phyloP scores from a whole-genome alignment of 2,797 vertebrate genomes.

The Muscicapa comitata region DNA sequence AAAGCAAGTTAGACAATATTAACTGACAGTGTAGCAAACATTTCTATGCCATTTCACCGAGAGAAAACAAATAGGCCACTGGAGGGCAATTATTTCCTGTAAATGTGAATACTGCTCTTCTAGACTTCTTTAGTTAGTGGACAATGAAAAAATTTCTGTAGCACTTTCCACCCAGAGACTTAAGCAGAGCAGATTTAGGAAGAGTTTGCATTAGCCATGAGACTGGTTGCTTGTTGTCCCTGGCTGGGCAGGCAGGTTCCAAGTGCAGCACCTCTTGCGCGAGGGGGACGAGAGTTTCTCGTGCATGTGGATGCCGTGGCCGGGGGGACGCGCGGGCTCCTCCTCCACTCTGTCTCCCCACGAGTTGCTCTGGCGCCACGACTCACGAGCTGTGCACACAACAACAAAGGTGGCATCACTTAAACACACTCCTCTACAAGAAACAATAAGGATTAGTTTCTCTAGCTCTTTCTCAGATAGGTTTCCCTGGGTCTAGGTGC shows the following conservation, averaged over 20 bases:
- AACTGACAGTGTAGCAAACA: neutral
- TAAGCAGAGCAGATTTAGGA: neutral
- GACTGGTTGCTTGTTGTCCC: neutral
- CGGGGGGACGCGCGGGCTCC: constrained; percentile 92
- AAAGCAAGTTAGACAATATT: neutral
- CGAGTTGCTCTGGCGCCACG: constrained; percentile 94
- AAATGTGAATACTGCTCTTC: neutral
- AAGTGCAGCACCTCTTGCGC: constrained; percentile 86
- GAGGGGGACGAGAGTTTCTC: constrained; percentile 97
- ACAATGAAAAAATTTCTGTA: neutral
- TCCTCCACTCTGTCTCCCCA: constrained; percentile 99
- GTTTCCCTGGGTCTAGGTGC: neutral
- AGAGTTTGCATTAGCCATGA: neutral
- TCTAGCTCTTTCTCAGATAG: neutral
- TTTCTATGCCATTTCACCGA: neutral
- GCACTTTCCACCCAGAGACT: neutral
- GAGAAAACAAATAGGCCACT: neutral
- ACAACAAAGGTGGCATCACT: neutral
- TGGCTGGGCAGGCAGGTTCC: neutral
- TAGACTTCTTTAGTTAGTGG: neutral
- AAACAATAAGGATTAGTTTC: neutral
- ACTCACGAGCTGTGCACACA: constrained; percentile 83
- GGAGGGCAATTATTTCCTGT: neutral
- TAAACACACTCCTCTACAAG: neutral
- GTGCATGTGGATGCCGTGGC: constrained; percentile 98